Percentiles rank a stretch among this genome's conserved stretches.
Conservation (phyloP, 2,113 vertebrate species). For the Passerina amoena region DNA sequence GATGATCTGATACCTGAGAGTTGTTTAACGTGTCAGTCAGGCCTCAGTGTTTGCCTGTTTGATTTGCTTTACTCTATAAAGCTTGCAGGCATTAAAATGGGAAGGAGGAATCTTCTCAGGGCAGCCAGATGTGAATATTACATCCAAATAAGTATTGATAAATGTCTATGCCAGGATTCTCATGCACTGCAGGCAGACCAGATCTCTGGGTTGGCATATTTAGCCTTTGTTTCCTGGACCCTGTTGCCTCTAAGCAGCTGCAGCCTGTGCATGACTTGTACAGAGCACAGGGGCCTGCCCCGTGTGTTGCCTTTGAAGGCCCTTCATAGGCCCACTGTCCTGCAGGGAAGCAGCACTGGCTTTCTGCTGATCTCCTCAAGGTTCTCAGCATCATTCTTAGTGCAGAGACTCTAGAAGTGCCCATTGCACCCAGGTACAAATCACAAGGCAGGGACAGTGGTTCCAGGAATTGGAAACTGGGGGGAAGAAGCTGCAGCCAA, state of each 20-base stretch:
- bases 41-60: neutral
- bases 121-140: neutral
- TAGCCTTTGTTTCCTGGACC: neutral
- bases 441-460: neutral
- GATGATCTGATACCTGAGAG: neutral
- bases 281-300: neutral
- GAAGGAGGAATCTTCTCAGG: neutral
- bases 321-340: fast-evolving
- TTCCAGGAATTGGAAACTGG: neutral
- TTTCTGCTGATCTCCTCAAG: neutral
- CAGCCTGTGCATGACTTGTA: neutral
- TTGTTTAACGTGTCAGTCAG: neutral
- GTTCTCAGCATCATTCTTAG: neutral
- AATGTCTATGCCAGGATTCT: neutral
- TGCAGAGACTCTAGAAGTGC: neutral
- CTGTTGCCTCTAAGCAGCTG: neutral
- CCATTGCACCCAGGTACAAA: neutral
- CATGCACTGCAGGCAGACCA: neutral
- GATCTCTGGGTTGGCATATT: neutral
- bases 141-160: neutral
- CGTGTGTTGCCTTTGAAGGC: neutral
- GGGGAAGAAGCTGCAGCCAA: neutral
- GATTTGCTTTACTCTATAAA: neutral
- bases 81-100: neutral
- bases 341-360: neutral